These are phyloP conservation scores for Ormyrus thymus DNA, from an alignment of 2,888 invertebrate species.

Conservation along the genomic window DNA sequence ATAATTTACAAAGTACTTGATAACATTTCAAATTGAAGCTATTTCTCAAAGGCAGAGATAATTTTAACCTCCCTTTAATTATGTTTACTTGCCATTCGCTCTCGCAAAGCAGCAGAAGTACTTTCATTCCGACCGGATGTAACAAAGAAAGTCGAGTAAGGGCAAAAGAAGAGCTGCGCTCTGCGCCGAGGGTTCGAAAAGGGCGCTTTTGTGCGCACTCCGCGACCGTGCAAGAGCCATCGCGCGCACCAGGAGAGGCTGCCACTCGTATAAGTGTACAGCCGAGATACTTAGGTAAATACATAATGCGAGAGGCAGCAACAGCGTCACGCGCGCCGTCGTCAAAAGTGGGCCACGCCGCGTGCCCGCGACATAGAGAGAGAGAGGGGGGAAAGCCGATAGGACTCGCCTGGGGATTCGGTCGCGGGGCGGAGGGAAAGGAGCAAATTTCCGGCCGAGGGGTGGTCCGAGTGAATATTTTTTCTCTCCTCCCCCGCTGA, in stretches of 20 bases:
- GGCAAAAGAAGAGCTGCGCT: background rate
- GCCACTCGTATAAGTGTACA: background rate
- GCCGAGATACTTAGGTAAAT: conserved; percentile 51
- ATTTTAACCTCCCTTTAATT: too few species aligned
- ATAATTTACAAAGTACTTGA: too few species aligned
- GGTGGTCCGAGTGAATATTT: conserved; percentile 45
- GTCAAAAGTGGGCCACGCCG: conserved; percentile 56
- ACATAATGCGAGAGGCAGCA: conserved; percentile 44
- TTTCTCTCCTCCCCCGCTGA: conserved; percentile 7
- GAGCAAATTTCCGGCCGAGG: conserved; percentile 58
- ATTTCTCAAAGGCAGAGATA: too few species aligned
- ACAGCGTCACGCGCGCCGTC: conserved; percentile 39
- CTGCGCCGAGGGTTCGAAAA: conserved; percentile 1
- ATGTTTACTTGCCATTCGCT: too few species aligned
- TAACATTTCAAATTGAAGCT: too few species aligned
- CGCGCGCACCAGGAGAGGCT: background rate
- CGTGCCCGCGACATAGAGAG: conserved; percentile 12
- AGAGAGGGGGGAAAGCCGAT: background rate
- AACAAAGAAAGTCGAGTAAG: conserved; percentile 15
- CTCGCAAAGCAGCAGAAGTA: too few species aligned
- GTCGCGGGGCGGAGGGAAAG: conserved; percentile 19
- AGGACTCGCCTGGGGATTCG: conserved; percentile 32
- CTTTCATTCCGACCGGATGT: too few species aligned
- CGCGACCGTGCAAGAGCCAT: background rate
- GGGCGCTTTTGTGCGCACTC: conserved; percentile 4